These are phyloP conservation scores for Nyctalus aviator DNA, from an alignment of 2,797 vertebrate species.

Conservation along the genomic window DNA sequence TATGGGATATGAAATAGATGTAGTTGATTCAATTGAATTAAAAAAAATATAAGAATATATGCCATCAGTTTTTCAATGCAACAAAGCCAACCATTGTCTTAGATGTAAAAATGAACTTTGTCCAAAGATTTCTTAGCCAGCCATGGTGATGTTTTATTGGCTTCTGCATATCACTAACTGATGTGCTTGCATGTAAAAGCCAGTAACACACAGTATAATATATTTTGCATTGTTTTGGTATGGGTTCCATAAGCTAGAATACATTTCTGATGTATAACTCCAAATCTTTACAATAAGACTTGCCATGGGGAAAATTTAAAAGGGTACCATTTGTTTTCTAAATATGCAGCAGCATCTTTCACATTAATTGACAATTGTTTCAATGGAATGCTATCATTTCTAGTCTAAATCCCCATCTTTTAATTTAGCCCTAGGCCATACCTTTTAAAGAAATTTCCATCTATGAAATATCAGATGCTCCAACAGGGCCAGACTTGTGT, in stretches of 20 bases:
- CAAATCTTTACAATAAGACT: slow-evolving; percentile 75
- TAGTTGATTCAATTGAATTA: slow-evolving; percentile 86
- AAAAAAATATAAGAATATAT: slow-evolving; percentile 84
- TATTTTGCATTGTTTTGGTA: slow-evolving; percentile 84
- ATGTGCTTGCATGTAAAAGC: slow-evolving; percentile 88
- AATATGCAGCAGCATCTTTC: slow-evolving; percentile 81
- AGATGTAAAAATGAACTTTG: slow-evolving; percentile 88
- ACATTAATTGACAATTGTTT: slow-evolving; percentile 86
- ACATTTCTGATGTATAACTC: slow-evolving; percentile 77
- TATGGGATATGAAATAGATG: slow-evolving; percentile 85
- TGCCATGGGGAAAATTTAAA: slow-evolving; percentile 81
- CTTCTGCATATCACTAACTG: slow-evolving; percentile 88
- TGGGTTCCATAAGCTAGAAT: slow-evolving; percentile 78
- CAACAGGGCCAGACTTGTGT: slow-evolving; percentile 79
- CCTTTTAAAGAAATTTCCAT: slow-evolving; percentile 86
- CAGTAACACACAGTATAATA: slow-evolving; percentile 85
- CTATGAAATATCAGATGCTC: slow-evolving; percentile 86
- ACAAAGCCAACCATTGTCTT: slow-evolving; percentile 87
- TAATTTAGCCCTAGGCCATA: slow-evolving; percentile 88
- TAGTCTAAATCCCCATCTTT: slow-evolving; percentile 85
- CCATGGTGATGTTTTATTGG: slow-evolving; percentile 85
- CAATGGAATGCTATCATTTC: slow-evolving; percentile 80
- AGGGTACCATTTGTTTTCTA: slow-evolving; percentile 80
- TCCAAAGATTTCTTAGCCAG: slow-evolving; percentile 84
- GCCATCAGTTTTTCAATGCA: slow-evolving; percentile 83